phyloP scores from a whole-genome alignment of 2,888 invertebrate genomes.

The Odontothrips loti region DNA sequence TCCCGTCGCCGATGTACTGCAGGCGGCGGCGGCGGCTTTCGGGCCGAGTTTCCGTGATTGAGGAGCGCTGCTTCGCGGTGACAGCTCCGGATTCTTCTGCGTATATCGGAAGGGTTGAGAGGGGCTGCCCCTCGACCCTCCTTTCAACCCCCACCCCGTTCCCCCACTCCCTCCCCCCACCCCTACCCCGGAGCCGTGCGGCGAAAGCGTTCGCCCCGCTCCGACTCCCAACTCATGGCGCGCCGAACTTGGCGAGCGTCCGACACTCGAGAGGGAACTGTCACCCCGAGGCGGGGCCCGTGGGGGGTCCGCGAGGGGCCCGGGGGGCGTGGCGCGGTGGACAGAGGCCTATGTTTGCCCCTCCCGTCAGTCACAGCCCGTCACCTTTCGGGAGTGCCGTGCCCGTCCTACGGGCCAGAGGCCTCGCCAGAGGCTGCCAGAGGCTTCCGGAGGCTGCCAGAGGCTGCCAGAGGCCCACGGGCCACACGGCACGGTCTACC shows the following conservation, averaged over 20 bases:
- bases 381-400: not conserved
- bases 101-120: too few species aligned
- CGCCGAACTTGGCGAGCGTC: not conserved
- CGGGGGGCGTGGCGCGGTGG: not conserved
- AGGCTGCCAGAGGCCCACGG: not conserved
- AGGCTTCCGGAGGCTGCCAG: not conserved
- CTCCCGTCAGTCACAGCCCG: not conserved
- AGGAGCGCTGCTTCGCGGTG: too few species aligned
- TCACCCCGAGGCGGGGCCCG: not conserved
- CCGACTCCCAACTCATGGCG: not conserved
- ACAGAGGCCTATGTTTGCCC: not conserved
- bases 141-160: not conserved
- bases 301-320: not conserved
- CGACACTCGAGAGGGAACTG: conserved; percentile 15
- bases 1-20: too few species aligned
- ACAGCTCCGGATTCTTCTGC: too few species aligned
- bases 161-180: not conserved
- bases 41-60: too few species aligned
- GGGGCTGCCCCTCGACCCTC: too few species aligned
- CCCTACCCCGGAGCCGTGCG: not conserved
- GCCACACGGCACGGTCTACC: not conserved
- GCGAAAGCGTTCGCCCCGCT: not conserved
- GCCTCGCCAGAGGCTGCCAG: not conserved
- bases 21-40: too few species aligned
- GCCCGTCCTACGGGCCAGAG: too few species aligned